Evolutionary conservation across 2,797 vertebrate genomes (phyloP).

Genomic region (Gymnothorax reevesii): DNA sequence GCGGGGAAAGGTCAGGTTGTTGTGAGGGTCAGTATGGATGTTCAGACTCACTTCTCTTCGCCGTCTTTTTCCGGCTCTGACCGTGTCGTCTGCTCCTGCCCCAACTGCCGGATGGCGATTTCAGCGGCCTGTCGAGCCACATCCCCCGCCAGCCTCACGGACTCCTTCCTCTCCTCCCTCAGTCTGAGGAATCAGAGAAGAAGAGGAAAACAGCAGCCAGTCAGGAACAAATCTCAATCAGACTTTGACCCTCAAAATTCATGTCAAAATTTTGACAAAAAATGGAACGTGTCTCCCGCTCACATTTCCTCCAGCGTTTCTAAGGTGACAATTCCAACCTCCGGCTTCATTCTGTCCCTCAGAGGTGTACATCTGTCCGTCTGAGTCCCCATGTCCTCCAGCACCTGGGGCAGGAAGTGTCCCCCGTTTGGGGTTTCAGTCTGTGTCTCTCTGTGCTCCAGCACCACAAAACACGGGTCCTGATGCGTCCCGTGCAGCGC

Average conservation of each 20-base stretch:
- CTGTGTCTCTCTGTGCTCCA: conserved; percentile 47
- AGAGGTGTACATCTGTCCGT: conserved; percentile 44
- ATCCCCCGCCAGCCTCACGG: conserved; percentile 63
- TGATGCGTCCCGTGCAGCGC: conserved; percentile 9
- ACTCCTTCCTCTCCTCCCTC: conserved; percentile 62
- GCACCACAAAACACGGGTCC: conserved; percentile 37
- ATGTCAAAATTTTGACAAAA: neutral
- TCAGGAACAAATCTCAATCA: neutral
- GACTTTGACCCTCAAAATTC: neutral
- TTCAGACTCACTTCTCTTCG: conserved; percentile 63
- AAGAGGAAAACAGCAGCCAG: neutral
- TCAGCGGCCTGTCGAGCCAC: conserved; percentile 65
- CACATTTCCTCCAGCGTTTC: conserved; percentile 65
- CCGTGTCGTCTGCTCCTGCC: conserved; percentile 57
- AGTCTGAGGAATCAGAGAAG: conserved; percentile 53
- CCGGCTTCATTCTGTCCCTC: conserved; percentile 52
- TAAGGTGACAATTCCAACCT: conserved; percentile 48
- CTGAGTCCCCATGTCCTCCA: conserved; percentile 39
- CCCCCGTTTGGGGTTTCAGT: conserved; percentile 37
- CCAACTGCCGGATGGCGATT: conserved; percentile 61
- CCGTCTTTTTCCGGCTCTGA: conserved; percentile 52
- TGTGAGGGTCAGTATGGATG: neutral
- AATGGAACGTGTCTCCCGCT: neutral
- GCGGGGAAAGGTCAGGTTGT: neutral
- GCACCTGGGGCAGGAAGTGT: conserved; percentile 22